Conservation (phyloP, 2,888 invertebrate genomes). For the Apoda limacodes region DNA sequence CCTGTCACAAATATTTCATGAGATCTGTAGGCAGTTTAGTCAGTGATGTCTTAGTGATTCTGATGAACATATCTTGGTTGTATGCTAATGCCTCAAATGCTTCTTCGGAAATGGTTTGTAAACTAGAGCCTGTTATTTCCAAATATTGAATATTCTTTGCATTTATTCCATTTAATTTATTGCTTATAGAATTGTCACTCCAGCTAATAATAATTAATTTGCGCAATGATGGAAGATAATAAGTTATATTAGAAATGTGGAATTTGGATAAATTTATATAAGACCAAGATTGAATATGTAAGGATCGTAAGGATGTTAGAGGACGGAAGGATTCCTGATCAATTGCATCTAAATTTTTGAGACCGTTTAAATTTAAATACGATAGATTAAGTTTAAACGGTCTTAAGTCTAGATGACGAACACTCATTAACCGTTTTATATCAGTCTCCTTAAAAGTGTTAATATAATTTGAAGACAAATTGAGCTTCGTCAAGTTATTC, state of each 20-base stretch:
- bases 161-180: conserved; percentile 81
- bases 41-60: conserved; percentile 82
- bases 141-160: conserved; percentile 83
- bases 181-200: conserved; percentile 77
- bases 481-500: conserved; percentile 73
- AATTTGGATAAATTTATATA: conserved; percentile 75
- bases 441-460: conserved; percentile 73
- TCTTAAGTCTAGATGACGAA: no score
- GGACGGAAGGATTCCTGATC: conserved; percentile 81
- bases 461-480: conserved; percentile 77
- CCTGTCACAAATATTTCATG: conserved; percentile 80
- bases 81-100: conserved; percentile 81
- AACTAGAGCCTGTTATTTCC: conserved; percentile 81
- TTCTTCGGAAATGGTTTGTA: conserved; percentile 80
- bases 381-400: no score
- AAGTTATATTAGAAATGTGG: conserved; percentile 78
- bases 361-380: conserved; percentile 78
- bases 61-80: conserved; percentile 80
- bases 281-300: conserved; percentile 81
- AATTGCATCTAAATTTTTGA: conserved; percentile 78
- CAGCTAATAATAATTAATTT: conserved; percentile 83
- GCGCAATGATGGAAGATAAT: conserved; percentile 78
- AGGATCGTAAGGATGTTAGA: conserved; percentile 76
- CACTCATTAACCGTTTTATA: conserved; percentile 70
- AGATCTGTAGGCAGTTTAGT: conserved; percentile 84